Percentiles rank a stretch among this genome's conserved stretches.
These are phyloP conservation scores for Temnothorax longispinosus DNA, from an alignment of 1,140 invertebrate genomes.

Conservation along the genomic window DNA sequence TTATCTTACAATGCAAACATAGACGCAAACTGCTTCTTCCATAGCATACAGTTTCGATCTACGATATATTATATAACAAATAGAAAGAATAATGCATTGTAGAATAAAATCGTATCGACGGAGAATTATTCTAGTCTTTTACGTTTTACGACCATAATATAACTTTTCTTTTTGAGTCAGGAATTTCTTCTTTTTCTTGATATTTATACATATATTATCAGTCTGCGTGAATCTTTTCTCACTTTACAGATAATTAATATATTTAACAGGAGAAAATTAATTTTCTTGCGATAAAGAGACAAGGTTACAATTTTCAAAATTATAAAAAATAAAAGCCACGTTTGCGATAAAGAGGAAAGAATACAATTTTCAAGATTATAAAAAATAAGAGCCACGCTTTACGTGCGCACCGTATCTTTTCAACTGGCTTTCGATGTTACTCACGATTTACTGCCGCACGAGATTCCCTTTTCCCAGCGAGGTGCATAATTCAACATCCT, in stretches of 20 bases:
- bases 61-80: background rate
- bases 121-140: background rate
- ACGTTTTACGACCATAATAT: background rate
- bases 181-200: background rate
- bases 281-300: background rate
- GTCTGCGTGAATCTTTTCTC: background rate
- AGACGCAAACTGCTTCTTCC: background rate
- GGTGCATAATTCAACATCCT: conserved; percentile 43
- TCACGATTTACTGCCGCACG: conserved; percentile 48
- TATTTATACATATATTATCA: background rate
- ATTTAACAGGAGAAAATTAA: background rate
- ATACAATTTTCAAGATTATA: background rate
- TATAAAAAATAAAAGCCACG: background rate
- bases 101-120: background rate
- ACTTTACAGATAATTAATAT: background rate
- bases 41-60: background rate
- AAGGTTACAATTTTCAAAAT: background rate
- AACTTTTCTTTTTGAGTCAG: background rate
- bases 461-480: conserved; percentile 31
- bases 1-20: background rate
- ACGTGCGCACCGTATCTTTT: background rate
- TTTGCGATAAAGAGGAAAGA: background rate
- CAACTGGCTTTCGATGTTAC: conserved; percentile 54
- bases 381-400: conserved; percentile 1
- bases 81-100: background rate